A percentile compares a stretch with the other conserved stretches of the same genome.
Conservation (phyloP, 2,888 invertebrate species). For the Lissocephala sabroskyi region DNA sequence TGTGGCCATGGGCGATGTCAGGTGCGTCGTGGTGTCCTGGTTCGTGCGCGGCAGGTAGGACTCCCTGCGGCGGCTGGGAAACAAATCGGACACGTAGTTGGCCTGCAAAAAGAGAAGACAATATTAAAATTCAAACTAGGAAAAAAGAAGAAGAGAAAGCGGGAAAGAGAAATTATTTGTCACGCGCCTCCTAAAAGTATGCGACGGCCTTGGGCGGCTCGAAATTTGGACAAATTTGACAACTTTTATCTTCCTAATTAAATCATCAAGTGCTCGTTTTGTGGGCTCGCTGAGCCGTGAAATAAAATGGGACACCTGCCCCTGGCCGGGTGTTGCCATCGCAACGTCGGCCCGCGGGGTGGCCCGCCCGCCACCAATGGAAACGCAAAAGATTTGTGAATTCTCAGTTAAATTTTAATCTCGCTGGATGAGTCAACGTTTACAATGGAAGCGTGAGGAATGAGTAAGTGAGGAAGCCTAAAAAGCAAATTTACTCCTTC, state of each 20-base stretch:
- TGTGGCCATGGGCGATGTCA: constrained; percentile 44
- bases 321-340: not conserved
- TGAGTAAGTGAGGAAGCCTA: not conserved
- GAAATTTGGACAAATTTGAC: not conserved
- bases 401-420: too few species aligned
- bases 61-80: constrained; percentile 41
- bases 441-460: constrained; percentile 16
- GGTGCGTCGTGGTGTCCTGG: constrained; percentile 48
- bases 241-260: not conserved
- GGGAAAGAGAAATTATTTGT: too few species aligned
- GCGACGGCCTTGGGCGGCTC: not conserved
- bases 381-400: constrained; percentile 20
- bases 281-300: too few species aligned
- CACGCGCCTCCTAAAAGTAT: constrained; percentile 47
- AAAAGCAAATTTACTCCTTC: constrained; percentile 11
- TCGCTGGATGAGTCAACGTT: not conserved
- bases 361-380: constrained; percentile 15
- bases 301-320: too few species aligned
- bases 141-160: not conserved
- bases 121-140: not conserved
- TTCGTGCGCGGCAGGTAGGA: constrained; percentile 57
- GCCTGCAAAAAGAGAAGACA: constrained; percentile 56
- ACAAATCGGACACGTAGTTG: constrained; percentile 70
- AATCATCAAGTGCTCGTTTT: too few species aligned
- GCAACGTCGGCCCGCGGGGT: not conserved